Evolutionary conservation across 2,113 vertebrate species (phyloP).

Genomic region (Malurus alboscapulatus): DNA sequence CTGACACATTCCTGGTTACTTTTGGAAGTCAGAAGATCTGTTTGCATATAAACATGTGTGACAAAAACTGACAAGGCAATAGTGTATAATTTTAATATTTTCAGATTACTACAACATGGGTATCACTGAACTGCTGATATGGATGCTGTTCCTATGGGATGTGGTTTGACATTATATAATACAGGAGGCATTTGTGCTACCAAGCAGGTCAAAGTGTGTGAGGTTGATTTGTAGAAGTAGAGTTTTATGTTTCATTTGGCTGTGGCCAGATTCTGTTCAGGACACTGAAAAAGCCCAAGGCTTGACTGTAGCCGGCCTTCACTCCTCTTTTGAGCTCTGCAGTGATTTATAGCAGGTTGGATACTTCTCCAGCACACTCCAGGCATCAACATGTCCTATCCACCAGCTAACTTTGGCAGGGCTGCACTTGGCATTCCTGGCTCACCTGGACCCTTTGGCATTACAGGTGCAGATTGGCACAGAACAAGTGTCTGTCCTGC

Average conservation of each 20-base stretch:
- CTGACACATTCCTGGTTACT: neutral
- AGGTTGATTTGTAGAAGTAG: neutral
- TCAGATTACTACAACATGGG: neutral
- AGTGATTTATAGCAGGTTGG: neutral
- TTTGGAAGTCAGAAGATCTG: slow-evolving; percentile 4
- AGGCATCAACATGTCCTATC: neutral
- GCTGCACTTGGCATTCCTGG: neutral
- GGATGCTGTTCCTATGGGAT: neutral
- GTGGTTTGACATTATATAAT: neutral
- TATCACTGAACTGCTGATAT: neutral
- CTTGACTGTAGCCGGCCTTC: neutral
- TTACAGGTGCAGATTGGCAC: neutral
- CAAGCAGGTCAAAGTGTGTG: neutral
- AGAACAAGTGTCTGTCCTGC: neutral
- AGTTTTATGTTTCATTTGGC: neutral
- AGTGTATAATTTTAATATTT: neutral
- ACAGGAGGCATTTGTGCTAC: neutral
- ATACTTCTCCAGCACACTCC: neutral
- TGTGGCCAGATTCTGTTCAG: neutral
- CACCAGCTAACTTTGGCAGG: neutral
- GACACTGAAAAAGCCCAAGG: neutral
- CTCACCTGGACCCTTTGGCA: neutral
- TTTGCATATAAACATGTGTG: slow-evolving; percentile 24
- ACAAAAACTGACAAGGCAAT: slow-evolving; percentile 19
- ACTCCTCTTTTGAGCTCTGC: neutral